These are phyloP conservation scores for Hartigia nigra DNA, from an alignment of 2,888 invertebrate genomes.

Conservation along the genomic window DNA sequence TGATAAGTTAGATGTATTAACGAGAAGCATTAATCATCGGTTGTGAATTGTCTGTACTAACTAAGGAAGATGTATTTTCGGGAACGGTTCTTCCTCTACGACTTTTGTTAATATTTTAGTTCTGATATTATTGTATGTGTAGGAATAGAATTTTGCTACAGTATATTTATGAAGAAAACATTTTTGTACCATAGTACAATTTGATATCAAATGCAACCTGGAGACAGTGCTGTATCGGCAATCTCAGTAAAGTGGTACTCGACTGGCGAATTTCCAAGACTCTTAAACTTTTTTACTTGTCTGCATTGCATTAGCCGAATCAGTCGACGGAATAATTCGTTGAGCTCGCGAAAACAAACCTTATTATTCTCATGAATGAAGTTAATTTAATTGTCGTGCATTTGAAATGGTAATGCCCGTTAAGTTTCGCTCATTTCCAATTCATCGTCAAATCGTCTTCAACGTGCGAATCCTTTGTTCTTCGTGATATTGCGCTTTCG, in stretches of 20 bases:
- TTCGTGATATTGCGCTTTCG: neutral
- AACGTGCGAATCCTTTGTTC: neutral
- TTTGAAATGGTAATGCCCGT: slow-evolving; percentile 48
- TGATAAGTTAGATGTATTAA: no score
- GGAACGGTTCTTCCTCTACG: no score
- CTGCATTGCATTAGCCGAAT: slow-evolving; percentile 23
- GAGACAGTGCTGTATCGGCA: neutral
- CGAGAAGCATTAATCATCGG: no score
- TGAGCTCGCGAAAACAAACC: slow-evolving; percentile 37
- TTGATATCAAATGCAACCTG: neutral
- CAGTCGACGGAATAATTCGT: slow-evolving; percentile 38
- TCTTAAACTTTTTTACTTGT: slow-evolving; percentile 26
- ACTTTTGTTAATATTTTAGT: no score
- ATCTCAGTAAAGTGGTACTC: slow-evolving; percentile 21
- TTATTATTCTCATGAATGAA: slow-evolving; percentile 40
- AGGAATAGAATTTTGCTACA: neutral
- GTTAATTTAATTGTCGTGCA: slow-evolving; percentile 48
- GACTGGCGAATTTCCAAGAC: slow-evolving; percentile 34
- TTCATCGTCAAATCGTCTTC: slow-evolving; percentile 30
- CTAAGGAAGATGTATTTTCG: no score
- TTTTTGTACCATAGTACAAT: neutral
- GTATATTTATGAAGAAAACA: neutral
- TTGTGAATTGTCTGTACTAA: no score
- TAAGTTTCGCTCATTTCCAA: slow-evolving; percentile 36
- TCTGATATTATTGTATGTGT: no score